Conservation (phyloP, 2,113 vertebrate species). For the Calypte anna region DNA sequence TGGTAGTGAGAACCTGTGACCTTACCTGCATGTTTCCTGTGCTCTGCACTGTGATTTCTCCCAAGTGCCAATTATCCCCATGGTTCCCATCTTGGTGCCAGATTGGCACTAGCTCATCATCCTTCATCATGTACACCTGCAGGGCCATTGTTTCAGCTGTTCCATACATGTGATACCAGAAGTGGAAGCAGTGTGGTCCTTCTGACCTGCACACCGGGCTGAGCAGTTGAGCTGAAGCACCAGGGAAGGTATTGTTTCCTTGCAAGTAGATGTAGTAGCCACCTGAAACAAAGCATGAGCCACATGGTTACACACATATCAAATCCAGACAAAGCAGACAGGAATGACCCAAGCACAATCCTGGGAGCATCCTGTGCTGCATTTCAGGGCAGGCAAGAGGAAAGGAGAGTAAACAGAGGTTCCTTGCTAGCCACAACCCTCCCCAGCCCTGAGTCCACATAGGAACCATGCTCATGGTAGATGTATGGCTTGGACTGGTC, state of each 20-base stretch:
- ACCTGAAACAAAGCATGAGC: too few species aligned
- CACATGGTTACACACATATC: too few species aligned
- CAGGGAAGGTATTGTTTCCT: conserved; percentile 19
- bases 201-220: conserved; percentile 68
- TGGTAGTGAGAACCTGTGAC: fast-evolving
- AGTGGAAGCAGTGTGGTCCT: conserved; percentile 77
- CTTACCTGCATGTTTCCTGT: not conserved
- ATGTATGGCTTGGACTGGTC: not conserved
- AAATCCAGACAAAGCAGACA: not conserved
- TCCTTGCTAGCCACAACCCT: not conserved
- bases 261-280: conserved; percentile 81
- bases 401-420: not conserved
- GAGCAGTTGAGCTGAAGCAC: conserved; percentile 75
- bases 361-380: not conserved
- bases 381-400: not conserved
- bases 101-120: too few species aligned
- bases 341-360: not conserved
- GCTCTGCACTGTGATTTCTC: not conserved
- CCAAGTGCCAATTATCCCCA: not conserved
- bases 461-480: not conserved
- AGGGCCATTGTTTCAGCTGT: conserved; percentile 71
- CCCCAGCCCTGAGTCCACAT: not conserved
- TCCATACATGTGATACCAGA: conserved; percentile 87
- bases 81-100: too few species aligned
- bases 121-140: conserved; percentile 52